Evolutionary conservation across 2,888 invertebrate genomes (phyloP), one percentile per base, ranked within the genome.

Genomic region (Monoplex corrugatus): DNA sequence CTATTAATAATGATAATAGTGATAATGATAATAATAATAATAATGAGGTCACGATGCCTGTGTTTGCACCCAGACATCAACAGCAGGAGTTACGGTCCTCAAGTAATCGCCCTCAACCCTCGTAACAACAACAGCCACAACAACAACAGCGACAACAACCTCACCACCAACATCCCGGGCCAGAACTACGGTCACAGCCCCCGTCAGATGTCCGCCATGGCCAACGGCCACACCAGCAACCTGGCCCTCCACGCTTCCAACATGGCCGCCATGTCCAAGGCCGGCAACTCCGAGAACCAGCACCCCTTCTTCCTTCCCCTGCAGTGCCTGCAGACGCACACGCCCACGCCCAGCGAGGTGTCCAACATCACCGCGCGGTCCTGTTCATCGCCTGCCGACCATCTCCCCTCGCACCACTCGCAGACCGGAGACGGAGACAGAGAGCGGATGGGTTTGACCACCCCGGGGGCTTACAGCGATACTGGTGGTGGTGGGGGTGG

Each of bases 301-400:
- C 90, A 89, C 80, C 91, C 92, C 86, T 91, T 93, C 38, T 91
- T 92, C 85, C 90, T 92, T 23, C 94, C 94, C 19, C 92, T 92
- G 75, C 92, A 91, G 88, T 90, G 92, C 23, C 91, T 94, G 43
- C 93, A 94, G 90, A 94, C 93, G 8, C 93, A 94, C 87, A 94
- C 95, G 0, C 95, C 95, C 10, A 95, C 95, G 8, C 95, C 94
- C 0, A 95, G 94, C 91, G 95, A 95, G 78, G 90, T 94, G n/a
- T 95, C 95, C 78, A 94, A 93, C 84, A 94, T 95, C 82, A 83
- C 93, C 92, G 45, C 92, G 44, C 89, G 89, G 85, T 91, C 93
- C 5, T 91, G 91, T 13, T 86, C 89, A 3, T 92, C 94, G 75
- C 94, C 94, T 8, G 68, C 87, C 16, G 88, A 87, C 38, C 38